Conservation (phyloP, 2,888 invertebrate genomes). For the Cartodere bifasciata region DNA sequence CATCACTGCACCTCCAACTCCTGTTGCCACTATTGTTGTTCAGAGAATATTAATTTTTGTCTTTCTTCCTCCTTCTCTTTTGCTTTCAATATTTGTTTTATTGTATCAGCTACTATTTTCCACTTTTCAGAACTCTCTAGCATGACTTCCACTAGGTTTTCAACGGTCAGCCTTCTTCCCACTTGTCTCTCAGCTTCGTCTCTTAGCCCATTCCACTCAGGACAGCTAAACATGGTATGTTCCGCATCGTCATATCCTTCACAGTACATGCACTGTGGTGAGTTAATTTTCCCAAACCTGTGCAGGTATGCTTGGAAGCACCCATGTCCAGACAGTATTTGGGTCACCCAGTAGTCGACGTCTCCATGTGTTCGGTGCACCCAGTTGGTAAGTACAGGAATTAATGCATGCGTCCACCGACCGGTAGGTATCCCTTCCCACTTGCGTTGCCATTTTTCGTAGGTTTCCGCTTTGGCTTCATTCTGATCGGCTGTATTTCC, state of each 20-base stretch:
- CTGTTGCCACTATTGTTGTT: too few relatives aligned
- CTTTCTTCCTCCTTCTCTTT: too few relatives aligned
- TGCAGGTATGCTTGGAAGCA: constrained; percentile 15
- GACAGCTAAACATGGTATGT: constrained; percentile 2
- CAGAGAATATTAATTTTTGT: too few relatives aligned
- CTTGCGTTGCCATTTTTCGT: constrained; percentile 10
- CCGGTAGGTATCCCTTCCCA: constrained; percentile 7
- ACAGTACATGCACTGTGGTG: background rate
- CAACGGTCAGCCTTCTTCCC: too few relatives aligned
- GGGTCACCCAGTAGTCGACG: constrained; percentile 14
- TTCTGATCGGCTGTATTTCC: background rate
- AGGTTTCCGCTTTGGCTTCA: constrained; percentile 3
- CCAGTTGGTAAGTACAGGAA: constrained; percentile 1
- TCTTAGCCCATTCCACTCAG: constrained; percentile 5
- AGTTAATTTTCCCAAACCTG: constrained; percentile 10
- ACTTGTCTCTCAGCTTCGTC: background rate
- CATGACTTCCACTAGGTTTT: too few relatives aligned
- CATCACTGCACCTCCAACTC: too few relatives aligned
- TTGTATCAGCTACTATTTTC: too few relatives aligned
- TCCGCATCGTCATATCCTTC: background rate
- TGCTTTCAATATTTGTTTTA: too few relatives aligned
- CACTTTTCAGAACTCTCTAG: too few relatives aligned
- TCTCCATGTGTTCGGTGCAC: background rate
- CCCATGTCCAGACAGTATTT: constrained; percentile 17
- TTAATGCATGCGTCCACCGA: constrained; percentile 4